Evolutionary conservation across 2,888 invertebrate genomes (phyloP), one percentile per base, ranked within the genome.

Genomic region (Dicycla oo): DNA sequence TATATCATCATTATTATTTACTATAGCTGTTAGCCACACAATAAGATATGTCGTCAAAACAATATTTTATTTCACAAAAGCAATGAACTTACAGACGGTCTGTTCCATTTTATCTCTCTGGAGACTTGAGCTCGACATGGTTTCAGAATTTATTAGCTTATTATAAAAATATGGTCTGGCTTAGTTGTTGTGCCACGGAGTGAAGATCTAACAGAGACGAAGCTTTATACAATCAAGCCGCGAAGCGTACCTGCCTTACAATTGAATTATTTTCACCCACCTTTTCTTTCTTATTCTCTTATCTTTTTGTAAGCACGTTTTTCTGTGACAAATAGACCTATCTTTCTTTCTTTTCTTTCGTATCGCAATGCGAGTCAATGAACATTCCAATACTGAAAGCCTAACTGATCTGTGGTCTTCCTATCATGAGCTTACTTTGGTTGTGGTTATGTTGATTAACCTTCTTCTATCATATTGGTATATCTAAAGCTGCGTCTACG

Each of bases 61-160:
- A 51, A 61, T 69, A 69, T 56, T 75, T 75, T 76, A 69, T 62
- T 69, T 53, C 61, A 62, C 38, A 69, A 76, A 56, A 75, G 51
- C 56, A 30, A 69, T 30, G 61, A 75, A 38, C 47, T 75, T 26
- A 26, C 23, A 67, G 53, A 74, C 66, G 34, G 49, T 74, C 47
- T 43, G 47, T 13, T 53, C 58, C 23, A 75, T 75, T 51, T 40
- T 38, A 57, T 60, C 45, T 47, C 61, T 20, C 49, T 60, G 4
- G 53, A 47, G 67, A 60, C 67, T 51, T 57, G 7, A 51, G 38
- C 20, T 8, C 58, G 58, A 45, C 62, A 60, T 56, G 76, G 30
- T 69, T 75, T 56, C n/a, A 62, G 69, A 75, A 76, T 69, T 57
- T 56, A 69, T 69, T 56, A 49, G 43, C 43, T 60, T 68, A 60